phyloP scores from a whole-genome alignment of 1,140 invertebrate genomes.

The Meloidogyne floridensis region DNA sequence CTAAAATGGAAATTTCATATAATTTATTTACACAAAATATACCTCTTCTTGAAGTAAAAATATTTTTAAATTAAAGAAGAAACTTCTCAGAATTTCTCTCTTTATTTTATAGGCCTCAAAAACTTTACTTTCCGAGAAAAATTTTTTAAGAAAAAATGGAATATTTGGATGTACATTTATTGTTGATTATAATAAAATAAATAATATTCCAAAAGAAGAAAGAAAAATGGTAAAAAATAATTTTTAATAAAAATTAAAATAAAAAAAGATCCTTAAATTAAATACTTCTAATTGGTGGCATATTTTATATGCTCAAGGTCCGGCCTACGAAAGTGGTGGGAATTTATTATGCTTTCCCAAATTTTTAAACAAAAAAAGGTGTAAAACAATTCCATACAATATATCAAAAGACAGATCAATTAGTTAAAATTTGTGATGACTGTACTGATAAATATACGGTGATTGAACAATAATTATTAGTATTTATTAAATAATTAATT shows the following conservation, averaged over 20 bases:
- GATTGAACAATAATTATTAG: slow-evolving; percentile 5
- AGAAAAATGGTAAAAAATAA: slow-evolving; percentile 27
- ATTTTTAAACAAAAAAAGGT: slow-evolving; percentile 5
- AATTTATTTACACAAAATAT: slow-evolving; percentile 30
- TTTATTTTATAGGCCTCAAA: slow-evolving; percentile 16
- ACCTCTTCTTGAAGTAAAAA: slow-evolving; percentile 8
- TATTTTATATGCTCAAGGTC: slow-evolving; percentile 23
- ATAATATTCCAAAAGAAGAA: slow-evolving; percentile 11
- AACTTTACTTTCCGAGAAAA: neutral
- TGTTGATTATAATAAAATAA: slow-evolving; percentile 23
- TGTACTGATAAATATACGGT: slow-evolving; percentile 20
- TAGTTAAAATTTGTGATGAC: slow-evolving; percentile 18
- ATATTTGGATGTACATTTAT: slow-evolving; percentile 18
- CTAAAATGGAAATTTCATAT: slow-evolving; percentile 23
- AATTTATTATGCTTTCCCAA: no score
- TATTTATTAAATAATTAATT: neutral
- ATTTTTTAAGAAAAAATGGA: neutral
- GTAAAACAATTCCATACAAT: slow-evolving; percentile 20
- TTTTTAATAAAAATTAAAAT: neutral
- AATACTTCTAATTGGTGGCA: slow-evolving; percentile 29
- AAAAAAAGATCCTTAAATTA: slow-evolving; percentile 14
- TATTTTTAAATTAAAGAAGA: neutral
- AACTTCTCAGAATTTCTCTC: no score
- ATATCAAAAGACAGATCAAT: slow-evolving; percentile 25
- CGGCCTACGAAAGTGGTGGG: slow-evolving; percentile 8